phyloP scores from a whole-genome alignment of 2,113 vertebrate species.

The Python bivittatus region DNA sequence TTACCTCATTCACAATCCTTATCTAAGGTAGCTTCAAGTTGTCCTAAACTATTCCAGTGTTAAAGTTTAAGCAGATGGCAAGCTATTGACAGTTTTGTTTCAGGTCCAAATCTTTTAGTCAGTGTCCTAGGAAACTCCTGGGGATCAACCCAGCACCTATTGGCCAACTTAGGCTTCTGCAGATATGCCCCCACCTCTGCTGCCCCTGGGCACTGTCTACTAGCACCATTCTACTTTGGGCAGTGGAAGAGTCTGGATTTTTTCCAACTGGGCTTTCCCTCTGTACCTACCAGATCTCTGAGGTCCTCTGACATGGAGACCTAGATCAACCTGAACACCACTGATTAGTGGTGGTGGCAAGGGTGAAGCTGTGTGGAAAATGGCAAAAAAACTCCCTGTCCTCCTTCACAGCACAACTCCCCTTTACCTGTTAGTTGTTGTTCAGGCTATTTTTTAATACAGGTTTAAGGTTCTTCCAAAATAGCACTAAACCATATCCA shows the following conservation, averaged over 20 bases:
- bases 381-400: not conserved
- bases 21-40: not conserved
- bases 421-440: not conserved
- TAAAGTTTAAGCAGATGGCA: not conserved
- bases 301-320: not conserved
- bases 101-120: not conserved
- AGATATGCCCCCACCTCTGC: not conserved
- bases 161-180: not conserved
- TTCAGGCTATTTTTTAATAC: not conserved
- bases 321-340: not conserved
- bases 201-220: not conserved
- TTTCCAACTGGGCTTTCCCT: not conserved
- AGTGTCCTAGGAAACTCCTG: not conserved
- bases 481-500: not conserved
- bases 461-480: not conserved
- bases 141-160: not conserved
- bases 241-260: not conserved
- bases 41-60: not conserved
- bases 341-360: not conserved
- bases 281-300: not conserved
- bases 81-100: not conserved
- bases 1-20: not conserved
- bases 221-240: not conserved
- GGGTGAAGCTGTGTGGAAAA: not conserved
- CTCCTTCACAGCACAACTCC: not conserved